These are phyloP conservation scores for Ichneumoninae sp. DNA, from an alignment of 2,888 invertebrate species.

Conservation along the genomic window DNA sequence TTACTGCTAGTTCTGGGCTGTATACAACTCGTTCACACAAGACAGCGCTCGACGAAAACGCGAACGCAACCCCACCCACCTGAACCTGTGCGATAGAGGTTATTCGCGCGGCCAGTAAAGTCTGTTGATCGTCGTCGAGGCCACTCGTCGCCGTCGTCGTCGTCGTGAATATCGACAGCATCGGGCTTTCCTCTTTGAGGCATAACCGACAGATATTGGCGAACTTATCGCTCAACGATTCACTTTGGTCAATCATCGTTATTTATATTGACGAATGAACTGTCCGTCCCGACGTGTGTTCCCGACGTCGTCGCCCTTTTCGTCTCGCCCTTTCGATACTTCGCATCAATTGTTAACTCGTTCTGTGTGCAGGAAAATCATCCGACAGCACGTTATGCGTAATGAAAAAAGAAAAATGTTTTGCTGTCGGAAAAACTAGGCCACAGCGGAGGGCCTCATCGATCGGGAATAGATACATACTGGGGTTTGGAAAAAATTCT, in stretches of 20 bases:
- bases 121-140: conserved; percentile 51
- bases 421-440: neutral
- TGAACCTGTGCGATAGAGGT: conserved; percentile 76
- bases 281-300: neutral
- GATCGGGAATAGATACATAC: neutral
- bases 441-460: neutral
- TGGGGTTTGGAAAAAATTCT: neutral
- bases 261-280: conserved; percentile 22
- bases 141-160: conserved; percentile 13
- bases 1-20: neutral
- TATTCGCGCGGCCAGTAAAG: conserved; percentile 72
- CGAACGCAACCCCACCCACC: conserved; percentile 73
- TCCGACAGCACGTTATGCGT: neutral
- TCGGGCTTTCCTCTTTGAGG: conserved; percentile 71
- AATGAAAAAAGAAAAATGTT: neutral
- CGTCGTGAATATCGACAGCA: conserved; percentile 73
- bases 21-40: neutral
- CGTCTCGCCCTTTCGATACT: neutral
- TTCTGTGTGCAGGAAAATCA: neutral
- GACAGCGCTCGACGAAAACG: conserved; percentile 39
- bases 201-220: conserved; percentile 77
- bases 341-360: neutral
- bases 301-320: neutral
- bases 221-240: conserved; percentile 65
- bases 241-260: conserved; percentile 28